These are phyloP conservation scores for Phenganax subtilis DNA, from an alignment of 92 coral and sea anemone species.

Conservation along the genomic window DNA sequence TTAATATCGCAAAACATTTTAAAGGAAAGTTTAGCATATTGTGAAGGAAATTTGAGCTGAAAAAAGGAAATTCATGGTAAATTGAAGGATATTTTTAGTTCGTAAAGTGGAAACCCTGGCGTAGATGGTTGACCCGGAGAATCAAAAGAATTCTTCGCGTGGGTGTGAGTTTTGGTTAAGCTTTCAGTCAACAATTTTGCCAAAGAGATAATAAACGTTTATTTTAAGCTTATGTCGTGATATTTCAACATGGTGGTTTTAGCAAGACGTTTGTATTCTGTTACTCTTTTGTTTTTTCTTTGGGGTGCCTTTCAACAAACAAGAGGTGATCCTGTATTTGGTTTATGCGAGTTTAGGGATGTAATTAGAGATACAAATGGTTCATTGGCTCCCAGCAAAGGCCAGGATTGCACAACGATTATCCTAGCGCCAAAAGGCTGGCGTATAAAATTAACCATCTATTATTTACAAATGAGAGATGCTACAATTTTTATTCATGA, in stretches of 20 bases:
- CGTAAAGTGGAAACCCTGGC: too few species aligned
- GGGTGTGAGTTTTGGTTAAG: too few species aligned
- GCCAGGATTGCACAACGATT: not conserved
- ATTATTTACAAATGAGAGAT: not conserved
- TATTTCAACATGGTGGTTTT: constrained; percentile 7
- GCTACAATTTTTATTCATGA: not conserved
- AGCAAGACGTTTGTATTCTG: not conserved
- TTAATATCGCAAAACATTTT: too few species aligned
- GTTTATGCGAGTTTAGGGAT: not conserved
- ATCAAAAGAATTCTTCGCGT: too few species aligned
- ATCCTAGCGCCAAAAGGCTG: constrained; percentile 14
- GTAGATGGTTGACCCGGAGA: too few species aligned
- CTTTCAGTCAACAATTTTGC: too few species aligned
- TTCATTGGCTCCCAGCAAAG: not conserved
- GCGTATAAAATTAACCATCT: constrained; percentile 7
- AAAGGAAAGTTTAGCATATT: too few species aligned
- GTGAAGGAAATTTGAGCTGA: too few species aligned
- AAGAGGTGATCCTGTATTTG: not conserved
- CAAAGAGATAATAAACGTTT: not conserved
- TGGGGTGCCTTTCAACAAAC: not conserved
- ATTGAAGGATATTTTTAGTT: too few species aligned
- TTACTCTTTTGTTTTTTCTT: not conserved
- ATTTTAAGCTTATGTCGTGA: not conserved
- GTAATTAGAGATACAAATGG: constrained; percentile 4
- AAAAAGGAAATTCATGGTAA: too few species aligned